Conservation (phyloP, 2,888 invertebrate species). For the Phorcus lineatus region DNA sequence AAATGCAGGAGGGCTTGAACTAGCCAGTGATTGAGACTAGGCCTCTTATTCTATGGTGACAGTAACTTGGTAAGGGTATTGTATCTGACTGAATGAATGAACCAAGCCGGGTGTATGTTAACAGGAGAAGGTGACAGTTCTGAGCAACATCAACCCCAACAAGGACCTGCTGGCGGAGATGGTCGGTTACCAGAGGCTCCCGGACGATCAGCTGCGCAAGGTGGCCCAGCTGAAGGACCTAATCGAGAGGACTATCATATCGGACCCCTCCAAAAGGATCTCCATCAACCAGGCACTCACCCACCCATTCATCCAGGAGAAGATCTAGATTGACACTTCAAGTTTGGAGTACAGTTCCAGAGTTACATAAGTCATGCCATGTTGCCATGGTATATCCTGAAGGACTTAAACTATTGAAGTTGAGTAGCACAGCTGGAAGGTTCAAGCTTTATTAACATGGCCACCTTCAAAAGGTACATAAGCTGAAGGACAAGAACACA, state of each 20-base stretch:
- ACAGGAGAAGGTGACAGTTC: constrained; percentile 97
- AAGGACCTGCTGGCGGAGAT: constrained; percentile 92
- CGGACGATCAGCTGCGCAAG: constrained; percentile 91
- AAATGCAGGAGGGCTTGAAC: no score
- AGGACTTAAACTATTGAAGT: no score
- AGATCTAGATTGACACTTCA: constrained; percentile 45
- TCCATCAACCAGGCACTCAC: constrained; percentile 95
- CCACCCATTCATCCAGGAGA: constrained; percentile 95
- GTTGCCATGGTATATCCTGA: no score
- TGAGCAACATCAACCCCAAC: constrained; percentile 87
- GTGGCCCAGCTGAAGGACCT: constrained; percentile 93
- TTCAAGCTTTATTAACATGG: no score
- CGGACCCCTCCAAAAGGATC: constrained; percentile 93
- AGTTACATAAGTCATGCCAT: no score
- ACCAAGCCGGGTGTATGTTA: constrained; percentile 54
- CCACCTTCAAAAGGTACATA: no score
- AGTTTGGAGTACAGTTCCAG: no score
- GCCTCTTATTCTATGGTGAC: no score
- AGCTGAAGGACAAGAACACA: no score
- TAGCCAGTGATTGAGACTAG: no score
- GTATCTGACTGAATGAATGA: background rate
- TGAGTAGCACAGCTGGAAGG: no score
- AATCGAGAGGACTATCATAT: constrained; percentile 91
- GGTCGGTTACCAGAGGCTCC: constrained; percentile 90
- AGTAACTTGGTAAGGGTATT: background rate